These are phyloP conservation scores for Aptenodytes forsteri DNA, from an alignment of 2,113 vertebrate species.

Conservation along the genomic window DNA sequence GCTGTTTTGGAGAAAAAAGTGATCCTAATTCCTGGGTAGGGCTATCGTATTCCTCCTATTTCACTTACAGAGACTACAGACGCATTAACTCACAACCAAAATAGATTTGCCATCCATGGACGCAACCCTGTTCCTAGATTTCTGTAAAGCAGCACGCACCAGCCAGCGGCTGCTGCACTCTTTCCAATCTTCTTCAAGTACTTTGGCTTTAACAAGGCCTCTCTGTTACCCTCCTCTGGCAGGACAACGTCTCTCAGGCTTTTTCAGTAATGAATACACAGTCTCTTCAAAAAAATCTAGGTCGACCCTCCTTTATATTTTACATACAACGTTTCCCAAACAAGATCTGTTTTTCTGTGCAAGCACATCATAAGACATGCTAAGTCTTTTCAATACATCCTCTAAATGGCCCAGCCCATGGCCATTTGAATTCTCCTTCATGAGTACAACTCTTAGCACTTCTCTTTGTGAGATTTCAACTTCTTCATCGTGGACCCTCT, in stretches of 20 bases:
- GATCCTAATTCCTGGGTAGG: background rate
- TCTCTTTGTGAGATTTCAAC: background rate
- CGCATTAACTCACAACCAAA: background rate
- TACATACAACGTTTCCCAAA: background rate
- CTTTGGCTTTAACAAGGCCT: conserved; percentile 1
- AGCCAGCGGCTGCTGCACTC: background rate
- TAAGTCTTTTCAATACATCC: background rate
- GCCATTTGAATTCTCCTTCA: background rate
- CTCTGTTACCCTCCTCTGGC: conserved; percentile 2
- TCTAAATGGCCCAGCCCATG: background rate
- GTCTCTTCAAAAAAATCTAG: background rate
- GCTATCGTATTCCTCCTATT: background rate
- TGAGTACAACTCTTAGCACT: background rate
- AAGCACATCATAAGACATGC: background rate
- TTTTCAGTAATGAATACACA: background rate
- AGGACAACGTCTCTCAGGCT: background rate
- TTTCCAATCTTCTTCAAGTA: background rate
- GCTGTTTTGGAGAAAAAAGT: background rate
- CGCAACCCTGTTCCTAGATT: background rate
- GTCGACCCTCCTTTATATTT: background rate
- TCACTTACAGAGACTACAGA: background rate
- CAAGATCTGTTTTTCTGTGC: background rate
- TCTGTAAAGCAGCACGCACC: background rate
- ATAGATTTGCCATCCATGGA: background rate
- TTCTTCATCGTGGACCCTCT: background rate